Evolutionary conservation across 2,113 vertebrate genomes (phyloP), one percentile per base, ranked within the genome.

Genomic region (Calonectris borealis): DNA sequence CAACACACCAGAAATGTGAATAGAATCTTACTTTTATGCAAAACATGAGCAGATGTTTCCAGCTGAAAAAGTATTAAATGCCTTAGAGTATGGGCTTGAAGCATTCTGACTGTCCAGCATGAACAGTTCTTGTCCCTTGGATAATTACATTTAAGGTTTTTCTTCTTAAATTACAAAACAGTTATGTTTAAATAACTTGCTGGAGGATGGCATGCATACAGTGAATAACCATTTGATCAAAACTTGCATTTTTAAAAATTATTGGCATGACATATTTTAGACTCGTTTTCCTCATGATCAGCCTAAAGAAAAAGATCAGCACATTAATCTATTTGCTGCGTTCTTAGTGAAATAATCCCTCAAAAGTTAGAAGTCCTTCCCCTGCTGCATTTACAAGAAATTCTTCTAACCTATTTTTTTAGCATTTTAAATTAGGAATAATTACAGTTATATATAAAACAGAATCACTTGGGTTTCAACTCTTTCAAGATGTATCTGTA

Each of bases 81-180:
- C 48, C 61, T 88, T 93, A 40, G 46, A 52, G 29, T 88, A 65
- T 79, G 40, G 29, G 40, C 12, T 83, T 96, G 72, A 76, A 64
- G 70, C 32, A 13, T 94, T 94, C 55, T 83, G 20, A 36, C 40
- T 81, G 13, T 75, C 11, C 9, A 90, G 51, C 9, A 5, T 88
- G 80, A 93, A 17, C 10, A 81, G 15, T 86, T 87, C 38, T 93
- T 34, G 95, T 88, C 68, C 29, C 44, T 83, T 82, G 62, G 62
- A 82, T 86, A 94, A 95, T 90, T 90, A 46, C 58, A 79, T 83
- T 91, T 92, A 93, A 86, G 44, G n/a, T 11, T 96, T 95, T 93
- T 87, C 65, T 92, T 40, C 48, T 85, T 85, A 72, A 94, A 79
- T 95, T 90, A 11, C 46, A 48, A 68, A 90, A 48, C 55, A 94